Evolutionary conservation across 2,113 vertebrate genomes (phyloP).

Genomic region (chimpanzee (Pan troglodytes)): NHGRI_mPanTro3-v2.1_pri NC_072421.2:6520501-6521000

Average conservation of each 20-base stretch:
- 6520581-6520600: accelerated
- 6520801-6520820: neutral
- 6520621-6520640: too few species aligned
- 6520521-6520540: too few species aligned
- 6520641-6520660: too few species aligned
- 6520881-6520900: neutral
- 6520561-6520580: accelerated
- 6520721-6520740: too few species aligned
- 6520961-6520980: neutral
- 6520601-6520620: accelerated
- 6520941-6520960: accelerated
- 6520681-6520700: too few species aligned
- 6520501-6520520: neutral
- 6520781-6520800: neutral
- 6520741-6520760: neutral
- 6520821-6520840: accelerated
- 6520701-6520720: too few species aligned
- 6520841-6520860: neutral
- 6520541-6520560: neutral
- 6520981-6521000: accelerated
- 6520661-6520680: too few species aligned
- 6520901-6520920: accelerated
- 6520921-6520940: accelerated
- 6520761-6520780: neutral
- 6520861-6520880: neutral